Conservation (phyloP, 2,797 vertebrate species). For the Tokudaia muenninki region DNA sequence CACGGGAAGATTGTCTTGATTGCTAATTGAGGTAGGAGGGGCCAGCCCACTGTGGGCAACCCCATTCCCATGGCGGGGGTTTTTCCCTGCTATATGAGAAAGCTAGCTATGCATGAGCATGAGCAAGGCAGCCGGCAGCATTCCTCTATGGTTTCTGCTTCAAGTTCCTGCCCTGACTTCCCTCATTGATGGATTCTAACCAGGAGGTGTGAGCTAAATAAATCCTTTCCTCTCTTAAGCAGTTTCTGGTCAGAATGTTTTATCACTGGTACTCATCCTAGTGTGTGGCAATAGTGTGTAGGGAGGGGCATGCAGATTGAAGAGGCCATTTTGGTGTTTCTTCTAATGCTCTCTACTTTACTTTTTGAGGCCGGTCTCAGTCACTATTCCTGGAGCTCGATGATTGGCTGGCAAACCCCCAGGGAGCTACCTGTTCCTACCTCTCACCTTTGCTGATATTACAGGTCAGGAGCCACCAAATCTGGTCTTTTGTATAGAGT, state of each 20-base stretch:
- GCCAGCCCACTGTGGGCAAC: no score
- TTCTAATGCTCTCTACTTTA: background rate
- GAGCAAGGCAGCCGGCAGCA: background rate
- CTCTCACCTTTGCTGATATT: background rate
- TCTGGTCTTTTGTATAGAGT: background rate
- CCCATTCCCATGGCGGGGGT: background rate
- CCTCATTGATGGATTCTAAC: background rate
- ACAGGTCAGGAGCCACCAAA: background rate
- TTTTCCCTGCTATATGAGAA: background rate
- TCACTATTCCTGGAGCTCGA: background rate
- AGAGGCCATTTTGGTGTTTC: background rate
- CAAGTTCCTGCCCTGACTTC: background rate
- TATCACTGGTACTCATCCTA: background rate
- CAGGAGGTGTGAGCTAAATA: background rate
- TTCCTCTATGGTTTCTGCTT: no score
- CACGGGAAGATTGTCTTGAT: background rate
- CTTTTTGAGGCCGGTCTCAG: background rate
- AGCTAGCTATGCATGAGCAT: background rate
- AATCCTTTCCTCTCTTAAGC: background rate
- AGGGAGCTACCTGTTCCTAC: background rate
- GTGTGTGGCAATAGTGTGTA: background rate
- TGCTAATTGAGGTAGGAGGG: background rate
- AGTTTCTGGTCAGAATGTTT: background rate
- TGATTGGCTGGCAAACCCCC: background rate
- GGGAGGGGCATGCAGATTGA: background rate